Evolutionary conservation across 1,140 invertebrate genomes (phyloP).

Genomic region (Armadillidium nasatum): DNA sequence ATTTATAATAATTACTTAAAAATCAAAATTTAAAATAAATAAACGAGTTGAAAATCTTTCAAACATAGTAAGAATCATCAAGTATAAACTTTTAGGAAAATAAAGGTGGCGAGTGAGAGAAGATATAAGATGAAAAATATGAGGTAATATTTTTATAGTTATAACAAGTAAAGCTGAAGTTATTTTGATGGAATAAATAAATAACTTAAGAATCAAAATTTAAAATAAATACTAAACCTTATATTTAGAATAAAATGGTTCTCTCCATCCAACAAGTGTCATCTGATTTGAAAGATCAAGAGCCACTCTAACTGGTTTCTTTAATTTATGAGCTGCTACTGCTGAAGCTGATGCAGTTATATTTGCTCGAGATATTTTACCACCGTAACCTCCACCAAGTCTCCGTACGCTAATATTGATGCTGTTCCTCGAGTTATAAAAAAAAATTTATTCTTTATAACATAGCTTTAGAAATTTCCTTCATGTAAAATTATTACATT

Average conservation of each 20-base stretch:
- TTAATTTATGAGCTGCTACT: slow-evolving; percentile 19
- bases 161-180: background rate
- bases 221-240: slow-evolving; percentile 52
- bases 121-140: background rate
- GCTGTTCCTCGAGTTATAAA: background rate
- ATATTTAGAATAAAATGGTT: slow-evolving; percentile 58
- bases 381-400: slow-evolving; percentile 42
- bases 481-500: background rate
- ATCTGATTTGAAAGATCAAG: slow-evolving; percentile 56
- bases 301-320: slow-evolving; percentile 34
- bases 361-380: slow-evolving; percentile 30
- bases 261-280: slow-evolving; percentile 61
- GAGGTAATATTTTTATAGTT: no score
- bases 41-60: no score
- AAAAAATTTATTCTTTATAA: no score
- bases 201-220: background rate
- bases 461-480: no score
- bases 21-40: no score
- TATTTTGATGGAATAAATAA: no score
- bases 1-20: no score
- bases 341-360: slow-evolving; percentile 27
- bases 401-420: slow-evolving; percentile 37
- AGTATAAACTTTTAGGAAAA: background rate
- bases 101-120: background rate
- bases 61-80: no score